A percentile compares a stretch with the other conserved stretches of the same genome.
Evolutionary conservation across 2,888 invertebrate species (phyloP).

Genomic region (Tenthredo amoena): DNA sequence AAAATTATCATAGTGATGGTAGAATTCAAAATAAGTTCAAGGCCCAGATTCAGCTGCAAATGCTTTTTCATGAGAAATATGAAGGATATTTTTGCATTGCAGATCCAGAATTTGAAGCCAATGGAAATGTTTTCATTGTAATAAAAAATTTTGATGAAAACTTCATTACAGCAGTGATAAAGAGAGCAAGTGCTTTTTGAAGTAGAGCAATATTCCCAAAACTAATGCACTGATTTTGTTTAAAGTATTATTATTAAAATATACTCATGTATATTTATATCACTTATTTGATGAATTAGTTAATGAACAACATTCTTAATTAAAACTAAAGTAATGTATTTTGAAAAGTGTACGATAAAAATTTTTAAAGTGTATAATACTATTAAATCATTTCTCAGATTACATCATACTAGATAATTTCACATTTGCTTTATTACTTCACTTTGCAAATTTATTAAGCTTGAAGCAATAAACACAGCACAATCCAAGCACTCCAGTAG

Average conservation of each 20-base stretch:
- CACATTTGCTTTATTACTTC: constrained; percentile 41
- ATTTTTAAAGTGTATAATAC: not conserved
- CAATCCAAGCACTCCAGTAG: constrained; percentile 45
- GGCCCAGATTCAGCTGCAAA: constrained; percentile 65
- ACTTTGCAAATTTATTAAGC: constrained; percentile 50
- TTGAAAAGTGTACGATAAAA: not conserved
- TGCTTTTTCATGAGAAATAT: constrained; percentile 60
- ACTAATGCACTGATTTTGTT: constrained; percentile 35
- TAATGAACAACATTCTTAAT: not conserved
- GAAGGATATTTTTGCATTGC: constrained; percentile 63
- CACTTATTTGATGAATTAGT: not conserved
- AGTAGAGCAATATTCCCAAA: constrained; percentile 58
- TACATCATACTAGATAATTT: constrained; percentile 6
- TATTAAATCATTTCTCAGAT: constrained; percentile 8
- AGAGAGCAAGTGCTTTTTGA: constrained; percentile 60
- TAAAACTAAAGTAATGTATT: not conserved
- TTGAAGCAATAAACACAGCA: constrained; percentile 42
- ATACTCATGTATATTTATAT: constrained; percentile 1
- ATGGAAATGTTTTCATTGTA: constrained; percentile 55
- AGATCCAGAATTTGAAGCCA: constrained; percentile 61
- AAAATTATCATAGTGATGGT: constrained; percentile 57
- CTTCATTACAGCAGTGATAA: constrained; percentile 52
- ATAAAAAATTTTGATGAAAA: constrained; percentile 55
- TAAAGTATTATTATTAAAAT: not conserved
- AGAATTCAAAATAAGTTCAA: constrained; percentile 57